Percentiles rank a stretch among this genome's conserved stretches.
Conservation (phyloP, 2,797 vertebrate genomes). For the Amniataba percoides region DNA sequence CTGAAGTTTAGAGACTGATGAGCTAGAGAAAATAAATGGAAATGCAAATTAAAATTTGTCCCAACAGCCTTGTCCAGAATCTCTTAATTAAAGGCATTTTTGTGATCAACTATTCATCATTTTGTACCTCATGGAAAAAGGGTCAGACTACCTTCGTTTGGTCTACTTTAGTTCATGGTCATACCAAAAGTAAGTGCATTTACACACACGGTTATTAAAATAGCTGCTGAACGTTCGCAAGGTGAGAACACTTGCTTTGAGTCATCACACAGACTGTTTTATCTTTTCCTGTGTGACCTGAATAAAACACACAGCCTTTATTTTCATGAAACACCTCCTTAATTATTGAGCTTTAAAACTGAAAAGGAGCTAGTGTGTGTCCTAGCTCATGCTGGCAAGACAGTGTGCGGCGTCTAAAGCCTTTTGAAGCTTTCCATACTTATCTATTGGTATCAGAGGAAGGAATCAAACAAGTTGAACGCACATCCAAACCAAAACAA, state of each 20-base stretch:
- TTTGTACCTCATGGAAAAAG: background rate
- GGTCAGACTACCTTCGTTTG: background rate
- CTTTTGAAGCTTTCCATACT: slow-evolving; percentile 57
- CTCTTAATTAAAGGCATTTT: slow-evolving; percentile 16
- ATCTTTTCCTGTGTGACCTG: slow-evolving; percentile 49
- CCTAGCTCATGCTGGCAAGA: slow-evolving; percentile 33
- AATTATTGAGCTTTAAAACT: slow-evolving; percentile 61
- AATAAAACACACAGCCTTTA: slow-evolving; percentile 51
- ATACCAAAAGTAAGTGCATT: background rate
- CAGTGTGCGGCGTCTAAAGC: slow-evolving; percentile 37
- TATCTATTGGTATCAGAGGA: slow-evolving; percentile 53
- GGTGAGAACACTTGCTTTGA: slow-evolving; percentile 46
- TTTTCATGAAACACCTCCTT: slow-evolving; percentile 54
- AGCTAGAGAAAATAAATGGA: slow-evolving; percentile 24
- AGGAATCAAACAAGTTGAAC: slow-evolving; percentile 51
- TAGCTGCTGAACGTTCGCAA: slow-evolving; percentile 35
- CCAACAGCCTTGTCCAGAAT: slow-evolving; percentile 20
- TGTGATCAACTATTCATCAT: slow-evolving; percentile 19
- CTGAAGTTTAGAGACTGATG: background rate
- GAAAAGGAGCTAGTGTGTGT: slow-evolving; percentile 43
- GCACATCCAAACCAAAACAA: slow-evolving; percentile 46
- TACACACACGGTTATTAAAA: slow-evolving; percentile 35
- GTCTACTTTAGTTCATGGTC: slow-evolving; percentile 20
- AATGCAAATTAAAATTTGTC: slow-evolving; percentile 10
- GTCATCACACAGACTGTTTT: slow-evolving; percentile 42